Conservation (phyloP, 2,888 invertebrate species). For the Temnothorax unifasciatus region DNA sequence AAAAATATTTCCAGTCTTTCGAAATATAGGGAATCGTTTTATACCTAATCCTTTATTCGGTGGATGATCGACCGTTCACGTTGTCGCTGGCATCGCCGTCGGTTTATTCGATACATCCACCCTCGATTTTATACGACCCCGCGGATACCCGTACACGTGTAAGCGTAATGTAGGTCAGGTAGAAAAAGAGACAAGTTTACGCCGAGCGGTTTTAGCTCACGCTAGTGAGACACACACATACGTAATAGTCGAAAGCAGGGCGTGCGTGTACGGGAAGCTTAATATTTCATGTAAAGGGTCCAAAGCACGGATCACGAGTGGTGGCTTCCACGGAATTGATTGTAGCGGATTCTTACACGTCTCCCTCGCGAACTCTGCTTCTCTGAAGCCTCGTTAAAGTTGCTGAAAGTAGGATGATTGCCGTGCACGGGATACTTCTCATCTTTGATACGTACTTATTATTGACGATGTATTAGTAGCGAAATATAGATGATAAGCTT, state of each 20-base stretch:
- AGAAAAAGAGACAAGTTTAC: constrained; percentile 55
- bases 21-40: constrained; percentile 9
- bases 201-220: constrained; percentile 20
- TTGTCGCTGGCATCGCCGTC: constrained; percentile 36
- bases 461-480: neutral
- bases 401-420: constrained; percentile 69
- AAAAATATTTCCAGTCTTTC: constrained; percentile 32
- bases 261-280: constrained; percentile 60
- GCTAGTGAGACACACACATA: constrained; percentile 44
- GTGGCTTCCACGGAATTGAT: constrained; percentile 74
- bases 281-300: constrained; percentile 73
- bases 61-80: constrained; percentile 37
- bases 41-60: constrained; percentile 39
- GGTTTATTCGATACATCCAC: constrained; percentile 46
- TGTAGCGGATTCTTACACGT: constrained; percentile 76
- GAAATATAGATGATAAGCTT: neutral
- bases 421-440: constrained; percentile 12
- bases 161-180: constrained; percentile 65
- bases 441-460: neutral
- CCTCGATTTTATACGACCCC: constrained; percentile 56
- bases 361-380: constrained; percentile 53
- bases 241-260: constrained; percentile 52
- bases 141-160: constrained; percentile 52
- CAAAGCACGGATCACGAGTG: constrained; percentile 69
- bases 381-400: constrained; percentile 61